Percentiles rank a stretch among this genome's conserved stretches.
These are phyloP conservation scores for Hylia prasina DNA, from an alignment of 2,113 vertebrate species.

Conservation along the genomic window DNA sequence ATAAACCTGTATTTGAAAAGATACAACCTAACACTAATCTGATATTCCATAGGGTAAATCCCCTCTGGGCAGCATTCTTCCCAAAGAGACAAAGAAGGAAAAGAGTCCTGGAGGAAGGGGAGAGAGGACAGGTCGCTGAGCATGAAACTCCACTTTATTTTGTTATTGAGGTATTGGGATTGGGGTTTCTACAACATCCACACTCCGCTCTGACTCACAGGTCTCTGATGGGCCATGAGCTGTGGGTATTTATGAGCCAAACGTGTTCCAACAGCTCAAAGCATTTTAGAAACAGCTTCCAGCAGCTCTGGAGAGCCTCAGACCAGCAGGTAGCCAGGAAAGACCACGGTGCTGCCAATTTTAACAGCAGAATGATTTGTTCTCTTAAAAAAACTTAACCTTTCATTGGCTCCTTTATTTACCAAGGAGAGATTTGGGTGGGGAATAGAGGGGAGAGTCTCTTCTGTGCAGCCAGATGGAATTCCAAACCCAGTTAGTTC, in stretches of 20 bases:
- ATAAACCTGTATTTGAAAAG: not conserved
- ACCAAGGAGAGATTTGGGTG: not conserved
- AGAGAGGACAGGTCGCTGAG: not conserved
- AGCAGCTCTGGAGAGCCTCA: not conserved
- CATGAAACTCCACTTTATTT: not conserved
- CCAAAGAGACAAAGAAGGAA: not conserved
- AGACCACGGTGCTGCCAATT: not conserved
- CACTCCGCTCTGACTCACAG: not conserved
- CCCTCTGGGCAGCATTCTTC: not conserved
- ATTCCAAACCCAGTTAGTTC: not conserved
- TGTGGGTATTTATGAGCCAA: not conserved
- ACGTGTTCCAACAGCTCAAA: not conserved
- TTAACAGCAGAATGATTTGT: not conserved
- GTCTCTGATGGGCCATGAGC: not conserved
- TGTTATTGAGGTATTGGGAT: not conserved
- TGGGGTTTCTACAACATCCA: not conserved
- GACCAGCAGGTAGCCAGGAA: not conserved
- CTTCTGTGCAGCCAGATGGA: not conserved
- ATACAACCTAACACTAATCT: not conserved
- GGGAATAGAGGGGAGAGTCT: not conserved
- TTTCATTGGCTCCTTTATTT: not conserved
- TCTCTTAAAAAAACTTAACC: not conserved
- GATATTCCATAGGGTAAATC: not conserved
- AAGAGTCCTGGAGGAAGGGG: not conserved
- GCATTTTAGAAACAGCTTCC: not conserved